Evolutionary conservation across 2,113 vertebrate genomes (phyloP).

Genomic region (Laticauda colubrina): DNA sequence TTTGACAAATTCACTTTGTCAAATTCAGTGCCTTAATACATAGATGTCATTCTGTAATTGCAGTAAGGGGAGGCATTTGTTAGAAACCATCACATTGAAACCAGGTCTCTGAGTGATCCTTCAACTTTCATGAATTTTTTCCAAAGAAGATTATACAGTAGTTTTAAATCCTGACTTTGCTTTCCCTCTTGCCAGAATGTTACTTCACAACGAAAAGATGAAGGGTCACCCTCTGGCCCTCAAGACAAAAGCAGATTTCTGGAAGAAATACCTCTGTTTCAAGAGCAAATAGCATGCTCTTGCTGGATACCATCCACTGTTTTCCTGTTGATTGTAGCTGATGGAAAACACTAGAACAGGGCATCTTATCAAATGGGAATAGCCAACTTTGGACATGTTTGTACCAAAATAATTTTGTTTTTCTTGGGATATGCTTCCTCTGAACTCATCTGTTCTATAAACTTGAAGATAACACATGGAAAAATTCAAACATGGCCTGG

Average conservation of each 20-base stretch:
- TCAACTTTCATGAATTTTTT: neutral
- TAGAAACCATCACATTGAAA: neutral
- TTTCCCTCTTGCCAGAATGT: neutral
- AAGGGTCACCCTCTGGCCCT: neutral
- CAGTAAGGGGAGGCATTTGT: neutral
- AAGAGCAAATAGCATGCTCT: neutral
- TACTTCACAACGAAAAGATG: neutral
- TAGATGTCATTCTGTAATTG: neutral
- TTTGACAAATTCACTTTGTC: neutral
- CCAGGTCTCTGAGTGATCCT: neutral
- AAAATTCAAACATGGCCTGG: neutral
- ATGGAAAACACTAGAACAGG: neutral
- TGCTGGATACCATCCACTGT: neutral
- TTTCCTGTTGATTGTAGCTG: neutral
- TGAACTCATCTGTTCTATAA: neutral
- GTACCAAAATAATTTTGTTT: neutral
- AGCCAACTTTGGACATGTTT: neutral
- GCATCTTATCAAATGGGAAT: neutral
- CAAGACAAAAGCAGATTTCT: neutral
- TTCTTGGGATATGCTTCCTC: neutral
- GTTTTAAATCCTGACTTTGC: neutral
- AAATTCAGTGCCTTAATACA: neutral
- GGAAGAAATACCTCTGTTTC: neutral
- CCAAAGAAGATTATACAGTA: neutral
- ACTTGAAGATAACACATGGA: neutral